These are phyloP conservation scores for Rhincodon typus DNA, from an alignment of 2,797 vertebrate genomes.

Conservation along the genomic window DNA sequence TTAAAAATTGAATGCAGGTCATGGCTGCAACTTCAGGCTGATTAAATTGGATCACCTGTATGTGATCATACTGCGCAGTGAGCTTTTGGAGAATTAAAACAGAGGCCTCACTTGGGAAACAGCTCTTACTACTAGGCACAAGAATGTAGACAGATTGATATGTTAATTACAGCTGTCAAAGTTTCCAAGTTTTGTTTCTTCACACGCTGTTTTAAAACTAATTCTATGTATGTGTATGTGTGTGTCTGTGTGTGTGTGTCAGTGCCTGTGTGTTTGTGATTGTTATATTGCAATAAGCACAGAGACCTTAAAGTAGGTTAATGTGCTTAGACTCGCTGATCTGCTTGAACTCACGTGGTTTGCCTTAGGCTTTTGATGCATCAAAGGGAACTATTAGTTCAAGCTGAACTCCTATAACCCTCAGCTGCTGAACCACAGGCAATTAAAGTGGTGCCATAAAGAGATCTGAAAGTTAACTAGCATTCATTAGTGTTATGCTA, in stretches of 20 bases:
- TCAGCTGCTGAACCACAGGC: conserved; percentile 25
- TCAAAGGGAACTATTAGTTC: conserved; percentile 34
- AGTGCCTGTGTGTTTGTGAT: background rate
- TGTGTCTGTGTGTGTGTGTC: background rate
- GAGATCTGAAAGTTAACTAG: conserved; percentile 29
- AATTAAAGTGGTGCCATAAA: conserved; percentile 29
- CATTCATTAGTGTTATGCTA: background rate
- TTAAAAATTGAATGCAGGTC: background rate
- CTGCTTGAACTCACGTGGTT: conserved; percentile 23
- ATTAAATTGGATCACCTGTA: background rate
- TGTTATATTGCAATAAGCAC: background rate
- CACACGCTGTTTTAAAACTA: background rate
- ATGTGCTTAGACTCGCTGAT: conserved; percentile 1
- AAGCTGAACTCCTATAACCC: conserved; percentile 26
- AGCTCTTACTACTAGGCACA: background rate
- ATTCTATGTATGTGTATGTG: background rate
- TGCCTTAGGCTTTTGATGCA: background rate
- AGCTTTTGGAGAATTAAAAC: background rate
- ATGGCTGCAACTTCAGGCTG: background rate
- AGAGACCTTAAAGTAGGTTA: background rate
- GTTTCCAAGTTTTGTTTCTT: background rate
- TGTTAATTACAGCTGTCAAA: background rate
- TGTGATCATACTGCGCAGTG: background rate
- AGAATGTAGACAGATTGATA: background rate
- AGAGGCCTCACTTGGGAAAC: background rate